Percentiles rank a stretch among this genome's conserved stretches.
Conservation (phyloP, 2,888 invertebrate species). For the Nomada flava region DNA sequence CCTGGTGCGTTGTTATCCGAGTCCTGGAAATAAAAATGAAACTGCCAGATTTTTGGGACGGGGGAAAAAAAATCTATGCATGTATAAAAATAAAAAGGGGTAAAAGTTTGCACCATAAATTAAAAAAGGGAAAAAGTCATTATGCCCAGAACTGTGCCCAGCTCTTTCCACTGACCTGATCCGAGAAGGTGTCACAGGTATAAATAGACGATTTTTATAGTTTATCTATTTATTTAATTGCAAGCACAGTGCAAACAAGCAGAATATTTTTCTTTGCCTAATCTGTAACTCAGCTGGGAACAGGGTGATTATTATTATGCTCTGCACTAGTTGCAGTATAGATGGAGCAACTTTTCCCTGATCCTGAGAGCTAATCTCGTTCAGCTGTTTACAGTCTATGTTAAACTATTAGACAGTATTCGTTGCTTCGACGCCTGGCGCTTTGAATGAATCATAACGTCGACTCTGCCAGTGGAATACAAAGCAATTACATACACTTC, state of each 20-base stretch:
- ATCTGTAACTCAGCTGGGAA: no score
- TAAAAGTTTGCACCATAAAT: no score
- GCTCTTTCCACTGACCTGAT: constrained; percentile 5
- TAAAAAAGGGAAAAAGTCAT: constrained; percentile 12
- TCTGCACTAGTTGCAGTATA: neutral
- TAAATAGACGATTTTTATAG: constrained; percentile 20
- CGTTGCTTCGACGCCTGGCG: neutral
- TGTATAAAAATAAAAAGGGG: neutral
- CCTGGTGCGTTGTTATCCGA: no score
- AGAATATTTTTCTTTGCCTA: no score
- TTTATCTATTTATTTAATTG: no score
- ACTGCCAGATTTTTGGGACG: neutral
- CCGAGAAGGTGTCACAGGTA: constrained; percentile 43
- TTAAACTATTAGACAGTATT: neutral
- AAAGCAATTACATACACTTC: constrained; percentile 10
- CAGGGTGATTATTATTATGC: no score
- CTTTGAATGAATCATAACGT: constrained; percentile 5
- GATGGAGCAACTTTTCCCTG: no score
- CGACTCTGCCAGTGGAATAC: neutral
- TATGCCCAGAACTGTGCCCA: neutral
- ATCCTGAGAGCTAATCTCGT: neutral
- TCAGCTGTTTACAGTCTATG: neutral
- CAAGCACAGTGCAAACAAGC: no score
- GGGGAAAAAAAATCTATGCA: no score
- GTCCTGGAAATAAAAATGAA: no score